These are phyloP conservation scores for Netelia inedita DNA, from an alignment of 2,888 invertebrate species.

Conservation along the genomic window DNA sequence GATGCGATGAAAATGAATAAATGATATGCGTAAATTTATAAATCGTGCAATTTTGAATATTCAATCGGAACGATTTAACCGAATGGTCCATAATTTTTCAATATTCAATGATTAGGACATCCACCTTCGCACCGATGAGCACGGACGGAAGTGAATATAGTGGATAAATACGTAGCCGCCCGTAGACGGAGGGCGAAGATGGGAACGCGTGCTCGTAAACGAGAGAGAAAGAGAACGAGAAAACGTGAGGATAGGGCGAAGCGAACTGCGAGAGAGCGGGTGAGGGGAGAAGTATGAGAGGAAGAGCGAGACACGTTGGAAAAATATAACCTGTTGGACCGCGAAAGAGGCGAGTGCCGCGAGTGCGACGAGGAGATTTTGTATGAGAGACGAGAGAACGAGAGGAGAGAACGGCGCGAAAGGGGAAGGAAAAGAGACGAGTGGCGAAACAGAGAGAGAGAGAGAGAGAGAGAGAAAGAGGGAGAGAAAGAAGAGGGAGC, in stretches of 20 bases:
- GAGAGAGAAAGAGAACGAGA: slow-evolving; percentile 40
- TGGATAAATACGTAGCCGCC: slow-evolving; percentile 48
- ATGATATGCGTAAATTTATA: neutral
- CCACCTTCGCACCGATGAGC: slow-evolving; percentile 40
- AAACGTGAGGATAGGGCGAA: slow-evolving; percentile 24
- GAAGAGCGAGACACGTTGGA: slow-evolving; percentile 74
- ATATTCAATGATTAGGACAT: slow-evolving; percentile 50
- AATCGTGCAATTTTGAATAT: neutral
- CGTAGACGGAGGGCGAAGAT: slow-evolving; percentile 54
- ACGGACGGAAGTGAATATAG: slow-evolving; percentile 50
- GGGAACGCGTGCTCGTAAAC: slow-evolving; percentile 31
- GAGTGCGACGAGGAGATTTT: slow-evolving; percentile 63
- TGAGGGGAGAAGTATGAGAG: slow-evolving; percentile 45
- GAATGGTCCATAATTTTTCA: slow-evolving; percentile 37
- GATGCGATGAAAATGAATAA: neutral
- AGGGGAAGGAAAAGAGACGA: slow-evolving; percentile 49
- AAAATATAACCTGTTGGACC: slow-evolving; percentile 85
- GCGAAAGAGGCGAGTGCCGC: slow-evolving; percentile 74
- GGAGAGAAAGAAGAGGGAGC: slow-evolving; percentile 69
- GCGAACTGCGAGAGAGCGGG: slow-evolving; percentile 44
- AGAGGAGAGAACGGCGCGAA: slow-evolving; percentile 37
- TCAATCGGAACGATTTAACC: neutral
- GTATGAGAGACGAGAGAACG: slow-evolving; percentile 36
- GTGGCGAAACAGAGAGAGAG: slow-evolving; percentile 64
- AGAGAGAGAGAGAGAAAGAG: slow-evolving; percentile 70